Conservation (phyloP, 2,888 invertebrate species). For the Lagria hirta region DNA sequence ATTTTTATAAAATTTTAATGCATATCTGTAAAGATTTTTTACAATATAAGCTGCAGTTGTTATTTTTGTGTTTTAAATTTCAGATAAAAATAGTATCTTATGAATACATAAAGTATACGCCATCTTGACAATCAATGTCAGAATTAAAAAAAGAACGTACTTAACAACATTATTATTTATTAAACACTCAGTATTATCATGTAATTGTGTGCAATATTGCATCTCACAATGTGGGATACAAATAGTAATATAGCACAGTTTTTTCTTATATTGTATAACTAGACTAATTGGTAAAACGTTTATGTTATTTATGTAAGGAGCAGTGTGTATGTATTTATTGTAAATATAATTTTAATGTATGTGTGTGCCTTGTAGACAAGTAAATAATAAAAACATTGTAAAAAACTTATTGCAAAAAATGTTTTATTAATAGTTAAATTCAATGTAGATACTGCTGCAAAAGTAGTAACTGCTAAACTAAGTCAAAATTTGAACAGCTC, state of each 20-base stretch:
- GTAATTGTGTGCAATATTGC: conserved; percentile 23
- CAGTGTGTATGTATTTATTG: conserved; percentile 54
- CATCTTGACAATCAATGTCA: conserved; percentile 49
- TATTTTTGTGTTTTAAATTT: conserved; percentile 11
- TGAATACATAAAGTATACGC: conserved; percentile 43
- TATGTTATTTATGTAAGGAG: conserved; percentile 37
- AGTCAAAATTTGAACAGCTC: no score
- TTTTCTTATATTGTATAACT: conserved; percentile 33
- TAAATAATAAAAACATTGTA: conserved; percentile 52
- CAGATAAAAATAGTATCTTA: conserved; percentile 18
- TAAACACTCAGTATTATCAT: conserved; percentile 21
- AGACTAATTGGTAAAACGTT: conserved; percentile 32
- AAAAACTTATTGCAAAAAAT: neutral
- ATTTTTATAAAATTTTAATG: conserved; percentile 22
- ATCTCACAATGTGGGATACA: conserved; percentile 14
- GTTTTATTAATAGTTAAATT: neutral
- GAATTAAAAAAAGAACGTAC: conserved; percentile 31
- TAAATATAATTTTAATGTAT: conserved; percentile 59
- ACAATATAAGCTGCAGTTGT: conserved; percentile 3
- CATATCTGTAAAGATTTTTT: conserved; percentile 21
- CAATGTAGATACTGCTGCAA: neutral
- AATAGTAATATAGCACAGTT: conserved; percentile 28
- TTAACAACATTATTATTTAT: conserved; percentile 14
- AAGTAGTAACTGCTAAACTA: no score
- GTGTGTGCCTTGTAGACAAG: conserved; percentile 71